Evolutionary conservation across 1,140 invertebrate genomes (phyloP).

Genomic region (Micrasema minimum): DNA sequence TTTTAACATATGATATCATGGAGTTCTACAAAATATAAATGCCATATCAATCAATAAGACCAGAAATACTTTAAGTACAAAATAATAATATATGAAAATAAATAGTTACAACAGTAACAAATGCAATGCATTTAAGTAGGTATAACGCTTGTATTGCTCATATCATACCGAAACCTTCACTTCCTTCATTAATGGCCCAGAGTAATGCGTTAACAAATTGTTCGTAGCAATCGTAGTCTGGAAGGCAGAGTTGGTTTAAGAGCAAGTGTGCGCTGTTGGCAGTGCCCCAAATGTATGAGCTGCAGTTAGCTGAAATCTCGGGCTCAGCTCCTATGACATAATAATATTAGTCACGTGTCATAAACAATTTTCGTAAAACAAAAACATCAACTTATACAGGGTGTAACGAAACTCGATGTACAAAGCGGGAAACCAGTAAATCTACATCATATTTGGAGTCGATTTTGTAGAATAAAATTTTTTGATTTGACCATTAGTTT

Average conservation of each 20-base stretch:
- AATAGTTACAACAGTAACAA: not conserved
- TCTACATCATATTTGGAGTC: too few species aligned
- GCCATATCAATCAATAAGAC: not conserved
- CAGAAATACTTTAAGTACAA: not conserved
- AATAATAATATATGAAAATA: not conserved
- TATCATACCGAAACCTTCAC: conserved; percentile 95
- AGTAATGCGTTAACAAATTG: conserved; percentile 91
- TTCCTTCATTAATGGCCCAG: conserved; percentile 93
- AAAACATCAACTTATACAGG: too few species aligned
- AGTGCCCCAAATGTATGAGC: conserved; percentile 89
- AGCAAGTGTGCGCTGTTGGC: conserved; percentile 95
- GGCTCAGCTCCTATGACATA: conserved; percentile 77
- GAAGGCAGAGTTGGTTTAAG: conserved; percentile 96
- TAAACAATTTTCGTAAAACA: too few species aligned
- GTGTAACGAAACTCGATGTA: too few species aligned
- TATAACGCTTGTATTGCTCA: conserved; percentile 61
- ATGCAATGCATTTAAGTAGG: not conserved
- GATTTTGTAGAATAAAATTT: too few species aligned
- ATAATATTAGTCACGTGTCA: too few species aligned
- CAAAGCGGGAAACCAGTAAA: too few species aligned
- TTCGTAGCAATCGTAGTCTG: conserved; percentile 94
- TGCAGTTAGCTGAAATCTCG: conserved; percentile 90
- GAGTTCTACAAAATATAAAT: too few species aligned
- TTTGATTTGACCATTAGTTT: too few species aligned
- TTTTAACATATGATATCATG: too few species aligned